Conservation (phyloP, 2,113 vertebrate species). For the Platichthys stellatus region DNA sequence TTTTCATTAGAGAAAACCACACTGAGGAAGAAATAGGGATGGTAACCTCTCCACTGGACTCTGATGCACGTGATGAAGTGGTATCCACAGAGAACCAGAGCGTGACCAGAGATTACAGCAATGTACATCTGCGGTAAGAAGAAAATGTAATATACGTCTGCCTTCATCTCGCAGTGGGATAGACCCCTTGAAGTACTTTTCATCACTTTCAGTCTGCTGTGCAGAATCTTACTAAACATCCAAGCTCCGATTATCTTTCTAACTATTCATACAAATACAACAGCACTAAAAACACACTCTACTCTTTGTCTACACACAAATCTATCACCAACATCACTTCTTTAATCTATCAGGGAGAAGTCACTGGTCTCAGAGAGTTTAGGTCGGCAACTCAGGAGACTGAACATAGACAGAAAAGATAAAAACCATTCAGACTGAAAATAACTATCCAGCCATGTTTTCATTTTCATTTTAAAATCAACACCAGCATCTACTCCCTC, state of each 20-base stretch:
- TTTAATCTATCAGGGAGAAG: neutral
- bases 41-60: constrained; percentile 91
- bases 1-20: too few species aligned
- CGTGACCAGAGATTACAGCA: constrained; percentile 89
- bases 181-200: too few species aligned
- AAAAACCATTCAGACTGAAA: neutral
- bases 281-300: constrained; percentile 8
- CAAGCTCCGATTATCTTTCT: neutral
- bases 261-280: neutral
- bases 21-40: neutral
- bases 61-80: constrained; percentile 92
- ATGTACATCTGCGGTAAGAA: constrained; percentile 88
- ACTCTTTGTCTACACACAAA: constrained; percentile 10
- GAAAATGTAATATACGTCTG: neutral
- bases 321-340: constrained; percentile 1
- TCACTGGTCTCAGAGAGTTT: neutral
- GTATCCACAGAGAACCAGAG: constrained; percentile 88
- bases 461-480: neutral
- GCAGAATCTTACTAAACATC: too few species aligned
- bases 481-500: neutral
- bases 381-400: neutral
- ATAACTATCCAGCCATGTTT: too few species aligned
- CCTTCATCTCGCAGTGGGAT: neutral
- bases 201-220: neutral
- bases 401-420: neutral